Evolutionary conservation across 2,113 vertebrate genomes (phyloP), one percentile per base, ranked within the genome.

Genomic region (Dendropsophus ebraccatus): DNA sequence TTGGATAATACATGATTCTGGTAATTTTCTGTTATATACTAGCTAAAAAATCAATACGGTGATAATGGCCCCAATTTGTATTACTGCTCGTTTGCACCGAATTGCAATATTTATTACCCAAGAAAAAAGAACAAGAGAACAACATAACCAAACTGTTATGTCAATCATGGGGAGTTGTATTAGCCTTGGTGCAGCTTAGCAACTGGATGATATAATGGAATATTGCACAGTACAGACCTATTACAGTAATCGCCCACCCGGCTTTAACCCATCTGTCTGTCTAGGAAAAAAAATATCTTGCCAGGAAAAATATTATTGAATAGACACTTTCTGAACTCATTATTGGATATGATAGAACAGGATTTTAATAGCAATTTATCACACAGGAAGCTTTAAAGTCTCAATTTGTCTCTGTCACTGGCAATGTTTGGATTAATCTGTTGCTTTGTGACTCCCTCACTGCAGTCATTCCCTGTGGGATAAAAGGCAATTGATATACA

Each of bases 401-500:
- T 81, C 85, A 86, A 86, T 86, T 86, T 86, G 85, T 86, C 85
- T 86, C 73, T 86, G 85, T 86, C 77, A 74, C 47, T 74, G 52
- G 35, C 77, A 86, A 73, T 86, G 85, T 81, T 81, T 86, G 77
- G 85, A 86, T 86, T 86, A 86, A 81, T 86, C 78, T 86, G 78
- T 86, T 81, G 77, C 85, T 86, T 86, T 86, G 65, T 81, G 85
- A 32, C 78, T 86, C 85, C 67, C 54, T 81, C 67, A 73, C 85
- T 86, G 77, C 50, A 81, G 85, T 74, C 56, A 80, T 58, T 86
- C 85, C 85, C 85, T 86, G 77, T 86, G 79, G 85, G 78, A 86
- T 86, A 81, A 86, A 86, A 86, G 67, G 35, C 77, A 86, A 86
- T 81, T 81, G 85, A 86, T 86, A 81, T 81, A 86, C 85, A 86